Evolutionary conservation across 2,113 vertebrate genomes (phyloP).

Genomic region (Sebastes fasciatus): DNA sequence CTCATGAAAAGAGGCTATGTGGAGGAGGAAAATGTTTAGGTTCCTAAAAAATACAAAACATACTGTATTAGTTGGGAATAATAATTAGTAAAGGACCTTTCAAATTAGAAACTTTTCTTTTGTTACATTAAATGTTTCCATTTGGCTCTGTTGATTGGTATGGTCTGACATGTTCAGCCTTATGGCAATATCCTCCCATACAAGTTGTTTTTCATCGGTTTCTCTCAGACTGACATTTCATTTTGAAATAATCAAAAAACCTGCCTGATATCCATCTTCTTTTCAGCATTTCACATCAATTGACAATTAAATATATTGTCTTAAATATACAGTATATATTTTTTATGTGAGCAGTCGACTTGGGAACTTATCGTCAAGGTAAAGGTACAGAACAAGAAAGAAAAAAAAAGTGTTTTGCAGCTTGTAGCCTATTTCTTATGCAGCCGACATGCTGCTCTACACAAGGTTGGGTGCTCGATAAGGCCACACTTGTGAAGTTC

Average conservation of each 20-base stretch:
- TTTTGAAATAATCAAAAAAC: constrained; percentile 27
- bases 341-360: not conserved
- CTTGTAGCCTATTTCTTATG: not conserved
- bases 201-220: constrained; percentile 12
- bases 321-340: not conserved
- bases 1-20: not conserved
- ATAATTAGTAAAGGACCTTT: not conserved
- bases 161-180: not conserved
- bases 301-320: not conserved
- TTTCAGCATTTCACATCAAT: not conserved
- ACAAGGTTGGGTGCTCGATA: not conserved
- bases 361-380: not conserved
- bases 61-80: not conserved
- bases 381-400: not conserved
- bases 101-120: not conserved
- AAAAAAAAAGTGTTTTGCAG: not conserved
- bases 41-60: not conserved
- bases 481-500: not conserved
- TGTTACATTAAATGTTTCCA: not conserved
- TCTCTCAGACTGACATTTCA: constrained; percentile 40
- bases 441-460: not conserved
- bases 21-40: not conserved
- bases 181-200: not conserved
- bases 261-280: not conserved
- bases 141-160: constrained; percentile 1